A percentile compares a stretch with the other conserved stretches of the same genome.
These are phyloP conservation scores for Drosophila kanekoi DNA, from an alignment of 2,888 invertebrate genomes.

Conservation along the genomic window DNA sequence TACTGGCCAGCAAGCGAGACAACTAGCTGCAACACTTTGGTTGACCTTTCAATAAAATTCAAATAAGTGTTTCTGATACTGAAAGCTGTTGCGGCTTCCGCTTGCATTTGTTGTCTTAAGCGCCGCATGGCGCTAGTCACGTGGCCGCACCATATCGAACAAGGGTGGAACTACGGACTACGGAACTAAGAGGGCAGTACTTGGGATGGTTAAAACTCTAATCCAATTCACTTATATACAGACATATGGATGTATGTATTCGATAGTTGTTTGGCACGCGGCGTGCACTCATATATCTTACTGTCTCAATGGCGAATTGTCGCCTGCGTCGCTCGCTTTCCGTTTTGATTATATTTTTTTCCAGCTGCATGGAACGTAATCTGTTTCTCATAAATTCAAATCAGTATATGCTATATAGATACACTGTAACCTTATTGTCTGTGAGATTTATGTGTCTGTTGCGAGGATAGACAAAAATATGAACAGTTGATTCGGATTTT, in stretches of 20 bases:
- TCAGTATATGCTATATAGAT: constrained; percentile 58
- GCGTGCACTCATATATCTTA: constrained; percentile 30
- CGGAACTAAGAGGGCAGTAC: constrained; percentile 7
- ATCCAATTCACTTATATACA: constrained; percentile 13
- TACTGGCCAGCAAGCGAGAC: constrained; percentile 16
- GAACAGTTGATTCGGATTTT: constrained; percentile 63
- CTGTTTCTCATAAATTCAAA: constrained; percentile 83
- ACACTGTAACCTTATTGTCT: constrained; percentile 49
- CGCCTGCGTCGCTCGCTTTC: constrained; percentile 7
- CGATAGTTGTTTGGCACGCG: constrained; percentile 60
- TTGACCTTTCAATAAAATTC: constrained; percentile 82
- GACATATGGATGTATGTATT: not conserved
- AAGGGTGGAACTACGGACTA: not conserved
- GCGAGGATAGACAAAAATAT: constrained; percentile 65
- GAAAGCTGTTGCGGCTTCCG: constrained; percentile 54
- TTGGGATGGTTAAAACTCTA: constrained; percentile 1
- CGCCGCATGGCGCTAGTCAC: constrained; percentile 46
- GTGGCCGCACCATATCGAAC: constrained; percentile 32
- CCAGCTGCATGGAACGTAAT: constrained; percentile 67
- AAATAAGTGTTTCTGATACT: constrained; percentile 48
- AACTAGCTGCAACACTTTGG: constrained; percentile 70
- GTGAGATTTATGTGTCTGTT: constrained; percentile 82
- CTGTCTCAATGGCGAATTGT: constrained; percentile 39
- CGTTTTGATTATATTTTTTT: constrained; percentile 12
- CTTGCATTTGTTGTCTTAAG: constrained; percentile 58